Evolutionary conservation across 2,113 vertebrate species (phyloP), one percentile per base, ranked within the genome.

Genomic region (Larimichthys polyactis): DNA sequence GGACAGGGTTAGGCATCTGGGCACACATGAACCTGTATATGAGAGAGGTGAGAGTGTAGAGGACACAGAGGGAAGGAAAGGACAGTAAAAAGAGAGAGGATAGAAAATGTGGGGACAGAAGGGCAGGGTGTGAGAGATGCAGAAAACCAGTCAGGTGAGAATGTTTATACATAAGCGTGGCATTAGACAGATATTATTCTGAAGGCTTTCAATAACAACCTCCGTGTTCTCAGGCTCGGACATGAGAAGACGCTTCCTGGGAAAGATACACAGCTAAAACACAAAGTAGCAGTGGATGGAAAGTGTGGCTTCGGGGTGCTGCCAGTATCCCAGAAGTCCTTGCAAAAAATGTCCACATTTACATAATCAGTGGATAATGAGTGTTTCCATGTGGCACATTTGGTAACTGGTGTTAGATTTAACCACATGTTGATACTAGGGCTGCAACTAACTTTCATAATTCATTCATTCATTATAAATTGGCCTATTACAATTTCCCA

Each of bases 11-110:
- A 36, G 96, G 96, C 91, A 98, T 81, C 93, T 98, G 97, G 44
- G 97, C 97, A 19, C 97, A 98, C 96, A 97, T 97, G 86, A 98
- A 98, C 92, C 97, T 98, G 87, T 15, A 58, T 15, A 58, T 36
- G 51, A 46, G 65, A 57, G 32, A 59, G 16, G 4, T 5, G 10
- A 66, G 3, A 22, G 59, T 8, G 32, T 14, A 12, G 40, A 17
- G n/a, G 0, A 64, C 12, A 75, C 19, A 11, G 27, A 59, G 76
- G 60, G 66, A 74, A 10, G 14, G 40, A 70, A 20, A 60, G 59
- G 19, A 59, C 65, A 27, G 70, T 5, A 51, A 10, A 27, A 46
- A 32, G n/a, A 43, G 48, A 0, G n/a, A 73, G 32, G 60, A 16
- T 19, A 9, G 15, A 11, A 75, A 46, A 0, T 3, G 71, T 14